These are phyloP conservation scores for Thalassophryne amazonica DNA, from an alignment of 2,797 vertebrate species.

Conservation along the genomic window DNA sequence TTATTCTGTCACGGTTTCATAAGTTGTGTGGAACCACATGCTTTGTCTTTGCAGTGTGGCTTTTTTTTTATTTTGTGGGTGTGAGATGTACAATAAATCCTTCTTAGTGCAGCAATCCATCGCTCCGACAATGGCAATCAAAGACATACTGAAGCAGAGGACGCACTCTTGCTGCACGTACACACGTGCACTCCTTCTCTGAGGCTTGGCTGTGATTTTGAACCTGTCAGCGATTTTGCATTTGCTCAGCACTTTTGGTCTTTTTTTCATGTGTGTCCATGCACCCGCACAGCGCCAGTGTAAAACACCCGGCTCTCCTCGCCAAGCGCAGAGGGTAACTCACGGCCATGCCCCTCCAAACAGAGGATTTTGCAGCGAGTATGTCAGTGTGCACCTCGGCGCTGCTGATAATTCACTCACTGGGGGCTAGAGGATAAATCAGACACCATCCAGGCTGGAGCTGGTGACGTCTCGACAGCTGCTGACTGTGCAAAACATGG, in stretches of 20 bases:
- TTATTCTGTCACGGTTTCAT: conserved; percentile 8
- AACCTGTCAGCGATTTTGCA: conserved; percentile 39
- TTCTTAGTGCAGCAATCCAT: conserved; percentile 20
- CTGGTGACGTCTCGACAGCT: conserved; percentile 52
- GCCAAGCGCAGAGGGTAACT: conserved; percentile 32
- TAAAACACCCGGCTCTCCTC: conserved; percentile 12
- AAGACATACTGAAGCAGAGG: conserved; percentile 41
- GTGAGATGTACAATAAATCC: conserved; percentile 43
- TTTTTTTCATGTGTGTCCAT: background rate
- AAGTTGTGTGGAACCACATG: conserved; percentile 1
- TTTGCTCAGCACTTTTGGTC: conserved; percentile 47
- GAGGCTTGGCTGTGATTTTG: conserved; percentile 35
- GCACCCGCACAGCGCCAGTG: conserved; percentile 6
- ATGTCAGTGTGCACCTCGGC: conserved; percentile 12
- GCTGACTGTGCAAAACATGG: conserved; percentile 32
- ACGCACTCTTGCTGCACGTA: conserved; percentile 11
- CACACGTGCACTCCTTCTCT: background rate
- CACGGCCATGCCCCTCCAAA: conserved; percentile 26
- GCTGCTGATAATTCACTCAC: conserved; percentile 47
- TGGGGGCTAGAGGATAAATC: conserved; percentile 58
- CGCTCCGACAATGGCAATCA: conserved; percentile 47
- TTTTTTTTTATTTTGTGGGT: conserved; percentile 24
- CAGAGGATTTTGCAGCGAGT: conserved; percentile 34
- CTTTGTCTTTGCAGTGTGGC: conserved; percentile 29
- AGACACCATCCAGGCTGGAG: conserved; percentile 12